Conservation (phyloP, 2,113 vertebrate genomes). For the Heterotilapia buettikoferi region DNA sequence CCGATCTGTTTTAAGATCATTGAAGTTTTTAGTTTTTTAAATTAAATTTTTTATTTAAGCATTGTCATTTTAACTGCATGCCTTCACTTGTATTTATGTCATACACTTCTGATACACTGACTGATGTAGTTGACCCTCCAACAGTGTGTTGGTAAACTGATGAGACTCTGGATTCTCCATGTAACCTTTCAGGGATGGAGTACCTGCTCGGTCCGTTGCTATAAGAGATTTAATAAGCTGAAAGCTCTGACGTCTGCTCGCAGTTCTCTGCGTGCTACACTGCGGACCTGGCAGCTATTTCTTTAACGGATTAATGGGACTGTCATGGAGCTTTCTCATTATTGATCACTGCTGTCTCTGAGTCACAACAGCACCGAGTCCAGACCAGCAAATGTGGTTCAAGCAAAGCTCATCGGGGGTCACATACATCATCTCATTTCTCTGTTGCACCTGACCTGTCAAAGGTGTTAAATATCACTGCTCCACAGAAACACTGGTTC, state of each 20-base stretch:
- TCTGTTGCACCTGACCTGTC: background rate
- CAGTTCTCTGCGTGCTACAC: background rate
- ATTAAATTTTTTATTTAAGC: rapidly evolving
- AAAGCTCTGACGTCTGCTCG: constrained; percentile 17
- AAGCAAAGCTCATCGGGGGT: background rate
- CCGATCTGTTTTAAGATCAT: background rate
- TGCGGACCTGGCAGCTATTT: background rate
- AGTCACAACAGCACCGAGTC: background rate
- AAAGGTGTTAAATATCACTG: constrained; percentile 5
- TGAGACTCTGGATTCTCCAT: background rate
- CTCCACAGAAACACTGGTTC: background rate
- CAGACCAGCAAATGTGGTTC: background rate
- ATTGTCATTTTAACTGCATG: background rate
- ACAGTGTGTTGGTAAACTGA: background rate
- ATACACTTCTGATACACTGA: background rate
- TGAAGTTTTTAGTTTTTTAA: background rate
- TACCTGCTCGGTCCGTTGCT: background rate
- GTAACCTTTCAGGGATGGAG: background rate
- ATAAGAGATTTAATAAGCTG: constrained; percentile 30
- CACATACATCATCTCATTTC: constrained; percentile 1
- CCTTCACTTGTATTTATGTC: background rate
- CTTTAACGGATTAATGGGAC: constrained; percentile 38
- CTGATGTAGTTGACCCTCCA: background rate
- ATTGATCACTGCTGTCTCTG: constrained; percentile 37
- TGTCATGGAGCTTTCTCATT: constrained; percentile 6